Base-by-base conservation (phyloP, 2,888 invertebrate species). In the Apodemia hepburni region DNA sequence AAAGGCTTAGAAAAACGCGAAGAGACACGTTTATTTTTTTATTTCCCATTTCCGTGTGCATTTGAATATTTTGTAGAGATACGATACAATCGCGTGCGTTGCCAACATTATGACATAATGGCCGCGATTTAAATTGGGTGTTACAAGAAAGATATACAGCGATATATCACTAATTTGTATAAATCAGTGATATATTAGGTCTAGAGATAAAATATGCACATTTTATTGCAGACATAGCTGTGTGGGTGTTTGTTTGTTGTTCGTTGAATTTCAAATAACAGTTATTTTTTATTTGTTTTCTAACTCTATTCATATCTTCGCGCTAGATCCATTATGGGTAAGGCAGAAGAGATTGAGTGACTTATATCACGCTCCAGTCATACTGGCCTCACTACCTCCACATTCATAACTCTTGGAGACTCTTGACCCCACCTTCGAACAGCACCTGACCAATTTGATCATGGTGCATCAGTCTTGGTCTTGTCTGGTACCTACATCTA, bases 41-140 rank as follows among this genome's bases (percentile, higher is more conserved):
- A 60, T 59, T 18, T 58, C 11, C 47, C 59, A 33, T 61, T 60
- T 61, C 59, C 63, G 61, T 49, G 58, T 66, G 60, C 59, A 45
- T 60, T 58, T 42, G 62, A 22, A 51, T 51, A 51, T 51, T 49
- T 22, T 12, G 51, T 51, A 22, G 51, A 51, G 12, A 51, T 22
- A 51, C 61, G 62, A 62, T 64, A 65, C 66, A 61, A 66, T 67
- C 59, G 68, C 68, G 61, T 69, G 65, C 59, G 64, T 60, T 58
- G 60, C 18, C 38, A 59, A 51, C 63, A 60, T 64, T 60, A 66
- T 58, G 33, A 58, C 59, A 58, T 60, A 60, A 65, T 60, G 45
- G 58, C 58, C 12, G 60, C 60, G 49, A 64, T 62, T 60, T 51
- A 51, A 51, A 51, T 51, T 51, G 18, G 51, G 51, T 51, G 51